phyloP scores from a whole-genome alignment of 2,888 invertebrate genomes.

The Agapetus fuscipes region DNA sequence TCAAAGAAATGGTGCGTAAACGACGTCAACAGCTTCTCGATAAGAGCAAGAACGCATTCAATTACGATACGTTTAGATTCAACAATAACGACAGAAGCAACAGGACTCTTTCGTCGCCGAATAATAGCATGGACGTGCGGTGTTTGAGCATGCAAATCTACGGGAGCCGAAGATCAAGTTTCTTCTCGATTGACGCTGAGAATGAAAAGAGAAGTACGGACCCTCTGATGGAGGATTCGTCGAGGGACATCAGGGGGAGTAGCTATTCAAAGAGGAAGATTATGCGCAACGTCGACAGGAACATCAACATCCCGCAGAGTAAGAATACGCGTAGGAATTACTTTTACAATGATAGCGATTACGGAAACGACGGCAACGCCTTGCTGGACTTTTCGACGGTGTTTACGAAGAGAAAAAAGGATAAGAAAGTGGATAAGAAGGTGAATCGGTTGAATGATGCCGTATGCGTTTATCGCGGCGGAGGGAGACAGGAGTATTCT shows the following conservation, averaged over 20 bases:
- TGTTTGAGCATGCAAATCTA: slow-evolving; percentile 29
- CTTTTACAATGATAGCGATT: slow-evolving; percentile 41
- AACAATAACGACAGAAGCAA: slow-evolving; percentile 29
- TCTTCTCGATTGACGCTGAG: slow-evolving; percentile 38
- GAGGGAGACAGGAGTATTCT: slow-evolving; percentile 14
- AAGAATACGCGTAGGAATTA: slow-evolving; percentile 34
- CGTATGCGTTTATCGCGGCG: slow-evolving; percentile 16
- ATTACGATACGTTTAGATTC: slow-evolving; percentile 28
- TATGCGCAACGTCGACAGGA: slow-evolving; percentile 40
- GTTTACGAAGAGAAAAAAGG: slow-evolving; percentile 13
- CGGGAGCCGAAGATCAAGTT: slow-evolving; percentile 34
- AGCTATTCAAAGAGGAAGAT: slow-evolving; percentile 41
- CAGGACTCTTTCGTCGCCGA: slow-evolving; percentile 13
- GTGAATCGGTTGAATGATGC: slow-evolving; percentile 9
- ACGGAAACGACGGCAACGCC: slow-evolving; percentile 42
- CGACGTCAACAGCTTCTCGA: slow-evolving; percentile 38
- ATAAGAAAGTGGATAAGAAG: slow-evolving; percentile 9
- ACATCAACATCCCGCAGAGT: slow-evolving; percentile 22
- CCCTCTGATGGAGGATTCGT: slow-evolving; percentile 40
- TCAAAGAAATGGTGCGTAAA: slow-evolving; percentile 39
- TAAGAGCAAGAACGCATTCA: slow-evolving; percentile 24
- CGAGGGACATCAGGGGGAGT: slow-evolving; percentile 40
- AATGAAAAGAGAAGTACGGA: slow-evolving; percentile 35
- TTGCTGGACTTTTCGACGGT: slow-evolving; percentile 38
- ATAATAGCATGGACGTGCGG: slow-evolving; percentile 25